These are phyloP conservation scores for Zygogramma bicolorata DNA, from an alignment of 2,888 invertebrate species.

Conservation along the genomic window DNA sequence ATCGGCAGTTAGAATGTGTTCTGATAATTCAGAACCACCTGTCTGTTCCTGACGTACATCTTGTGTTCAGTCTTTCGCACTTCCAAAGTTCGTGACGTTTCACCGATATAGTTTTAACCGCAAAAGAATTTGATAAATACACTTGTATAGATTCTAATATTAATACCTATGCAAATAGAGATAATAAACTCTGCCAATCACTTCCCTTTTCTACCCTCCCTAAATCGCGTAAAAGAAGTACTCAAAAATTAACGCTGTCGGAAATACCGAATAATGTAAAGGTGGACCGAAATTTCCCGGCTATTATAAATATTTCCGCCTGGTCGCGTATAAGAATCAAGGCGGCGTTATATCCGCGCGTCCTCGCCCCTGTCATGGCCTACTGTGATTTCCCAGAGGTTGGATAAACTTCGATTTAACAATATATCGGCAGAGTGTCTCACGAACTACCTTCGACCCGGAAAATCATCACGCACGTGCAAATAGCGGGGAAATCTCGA, in stretches of 20 bases:
- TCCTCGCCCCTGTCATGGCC: slow-evolving; percentile 33
- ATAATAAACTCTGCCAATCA: no score
- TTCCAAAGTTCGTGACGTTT: no score
- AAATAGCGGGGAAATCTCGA: slow-evolving; percentile 1
- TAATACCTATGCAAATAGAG: no score
- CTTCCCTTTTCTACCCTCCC: not conserved
- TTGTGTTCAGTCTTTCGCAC: no score
- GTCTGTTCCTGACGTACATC: no score
- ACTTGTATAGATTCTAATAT: no score
- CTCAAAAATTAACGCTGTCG: not conserved
- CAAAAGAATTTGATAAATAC: no score
- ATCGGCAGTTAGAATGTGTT: no score
- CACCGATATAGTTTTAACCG: no score
- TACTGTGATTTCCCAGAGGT: slow-evolving; percentile 65
- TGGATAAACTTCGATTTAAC: slow-evolving; percentile 67
- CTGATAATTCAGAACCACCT: no score
- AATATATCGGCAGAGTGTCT: slow-evolving; percentile 64
- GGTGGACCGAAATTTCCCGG: slow-evolving; percentile 13
- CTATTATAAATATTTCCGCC: slow-evolving; percentile 61
- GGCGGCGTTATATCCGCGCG: slow-evolving; percentile 51
- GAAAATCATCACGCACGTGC: not conserved
- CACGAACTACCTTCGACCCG: slow-evolving; percentile 1
- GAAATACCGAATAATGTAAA: slow-evolving; percentile 26
- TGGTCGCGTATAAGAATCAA: slow-evolving; percentile 61
- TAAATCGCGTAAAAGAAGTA: not conserved